Conservation (phyloP, 2,888 invertebrate species). For the Chaetoderma sp. region DNA sequence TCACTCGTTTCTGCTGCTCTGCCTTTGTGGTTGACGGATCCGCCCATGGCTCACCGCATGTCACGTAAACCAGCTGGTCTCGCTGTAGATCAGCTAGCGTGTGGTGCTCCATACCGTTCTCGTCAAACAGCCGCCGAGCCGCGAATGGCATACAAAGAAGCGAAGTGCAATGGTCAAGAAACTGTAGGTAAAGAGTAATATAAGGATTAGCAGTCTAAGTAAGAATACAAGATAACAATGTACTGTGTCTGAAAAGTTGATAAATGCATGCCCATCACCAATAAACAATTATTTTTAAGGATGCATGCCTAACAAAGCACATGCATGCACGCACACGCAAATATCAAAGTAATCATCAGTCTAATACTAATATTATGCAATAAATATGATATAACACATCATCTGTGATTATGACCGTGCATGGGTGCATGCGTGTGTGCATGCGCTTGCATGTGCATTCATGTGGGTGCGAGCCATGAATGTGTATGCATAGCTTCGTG, state of each 20-base stretch:
- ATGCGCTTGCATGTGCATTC: neutral
- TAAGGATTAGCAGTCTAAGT: too few species aligned
- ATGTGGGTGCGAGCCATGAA: neutral
- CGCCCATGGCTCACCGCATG: constrained; percentile 67
- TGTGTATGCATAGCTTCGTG: neutral
- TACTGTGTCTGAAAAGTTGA: neutral
- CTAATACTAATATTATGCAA: too few species aligned
- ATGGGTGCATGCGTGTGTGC: neutral
- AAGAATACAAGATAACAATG: neutral
- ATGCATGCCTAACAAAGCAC: neutral
- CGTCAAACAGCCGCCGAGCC: constrained; percentile 66
- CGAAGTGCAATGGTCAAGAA: constrained; percentile 65
- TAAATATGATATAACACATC: too few species aligned
- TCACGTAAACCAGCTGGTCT: constrained; percentile 64
- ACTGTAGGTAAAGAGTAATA: constrained; percentile 53
- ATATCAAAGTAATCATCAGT: too few species aligned
- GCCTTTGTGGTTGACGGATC: constrained; percentile 63
- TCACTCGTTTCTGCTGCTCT: constrained; percentile 64
- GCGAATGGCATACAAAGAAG: constrained; percentile 66
- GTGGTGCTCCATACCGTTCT: constrained; percentile 64
- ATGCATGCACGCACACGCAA: neutral
- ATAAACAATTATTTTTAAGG: neutral
- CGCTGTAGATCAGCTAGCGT: constrained; percentile 56
- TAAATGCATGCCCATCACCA: neutral
- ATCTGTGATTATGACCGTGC: neutral